phyloP scores from a whole-genome alignment of 2,797 vertebrate species.

The Epinephelus awoara region DNA sequence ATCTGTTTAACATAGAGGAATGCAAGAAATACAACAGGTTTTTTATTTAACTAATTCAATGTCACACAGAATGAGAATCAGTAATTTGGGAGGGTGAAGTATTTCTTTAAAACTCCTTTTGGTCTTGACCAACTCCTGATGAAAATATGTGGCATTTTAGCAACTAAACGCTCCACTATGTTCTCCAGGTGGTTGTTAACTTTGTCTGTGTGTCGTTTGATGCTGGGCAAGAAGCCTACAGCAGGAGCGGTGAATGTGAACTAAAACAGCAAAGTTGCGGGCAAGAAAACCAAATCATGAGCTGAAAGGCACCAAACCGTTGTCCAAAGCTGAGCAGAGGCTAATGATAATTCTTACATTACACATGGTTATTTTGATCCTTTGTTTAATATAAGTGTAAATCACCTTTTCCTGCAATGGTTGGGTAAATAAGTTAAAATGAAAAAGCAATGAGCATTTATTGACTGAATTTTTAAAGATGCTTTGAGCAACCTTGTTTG shows the following conservation, averaged over 20 bases:
- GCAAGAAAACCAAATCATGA: background rate
- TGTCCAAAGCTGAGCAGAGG: background rate
- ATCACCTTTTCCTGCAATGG: background rate
- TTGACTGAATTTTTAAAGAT: background rate
- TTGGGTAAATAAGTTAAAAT: background rate
- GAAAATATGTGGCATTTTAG: background rate
- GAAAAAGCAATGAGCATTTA: slow-evolving; percentile 11
- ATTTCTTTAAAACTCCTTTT: no score
- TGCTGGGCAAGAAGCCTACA: no score
- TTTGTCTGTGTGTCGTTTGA: background rate
- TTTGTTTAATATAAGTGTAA: background rate
- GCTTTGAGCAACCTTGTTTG: background rate
- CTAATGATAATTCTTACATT: background rate
- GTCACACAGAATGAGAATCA: no score
- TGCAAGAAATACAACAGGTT: no score
- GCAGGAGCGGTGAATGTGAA: background rate
- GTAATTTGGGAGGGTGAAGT: no score
- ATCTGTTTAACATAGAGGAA: no score
- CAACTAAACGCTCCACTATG: background rate
- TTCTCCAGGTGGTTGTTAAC: background rate
- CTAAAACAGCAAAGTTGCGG: background rate
- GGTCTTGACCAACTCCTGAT: no score
- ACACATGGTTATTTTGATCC: background rate
- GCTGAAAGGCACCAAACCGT: background rate
- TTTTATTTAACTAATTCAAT: no score